Percentiles rank a stretch among this genome's conserved stretches.
Evolutionary conservation across 64 coral and sea anemone genomes (phyloP).

Genomic region (Pachyseris speciosa): DNA sequence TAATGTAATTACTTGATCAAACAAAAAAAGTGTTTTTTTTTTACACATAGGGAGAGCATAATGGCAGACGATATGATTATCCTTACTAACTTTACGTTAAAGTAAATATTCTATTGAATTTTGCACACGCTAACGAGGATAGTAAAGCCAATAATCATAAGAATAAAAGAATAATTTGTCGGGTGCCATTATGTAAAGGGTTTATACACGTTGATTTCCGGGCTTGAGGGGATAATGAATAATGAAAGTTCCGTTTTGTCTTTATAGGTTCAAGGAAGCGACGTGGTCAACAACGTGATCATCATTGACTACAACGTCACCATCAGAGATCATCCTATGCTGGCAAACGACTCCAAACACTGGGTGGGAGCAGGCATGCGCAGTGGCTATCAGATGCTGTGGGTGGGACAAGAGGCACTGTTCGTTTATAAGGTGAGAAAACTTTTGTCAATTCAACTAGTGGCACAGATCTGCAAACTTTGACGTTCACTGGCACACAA

Average conservation of each 20-base stretch:
- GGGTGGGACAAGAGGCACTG: conserved; percentile 91
- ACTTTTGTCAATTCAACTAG: not conserved
- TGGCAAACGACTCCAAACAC: conserved; percentile 84
- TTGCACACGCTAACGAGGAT: no score
- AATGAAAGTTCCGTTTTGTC: not conserved
- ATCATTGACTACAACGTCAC: conserved; percentile 79
- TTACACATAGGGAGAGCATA: no score
- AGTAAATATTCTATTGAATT: no score
- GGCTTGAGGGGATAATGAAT: not conserved
- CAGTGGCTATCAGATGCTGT: conserved; percentile 91
- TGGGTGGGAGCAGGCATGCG: conserved; percentile 95
- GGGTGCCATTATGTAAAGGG: no score
- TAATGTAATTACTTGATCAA: no score
- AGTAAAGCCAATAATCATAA: no score
- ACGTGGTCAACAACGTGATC: conserved; percentile 45
- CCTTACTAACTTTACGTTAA: no score
- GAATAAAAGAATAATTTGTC: no score
- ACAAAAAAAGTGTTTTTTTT: no score
- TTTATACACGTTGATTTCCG: no score
- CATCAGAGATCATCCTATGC: conserved; percentile 71
- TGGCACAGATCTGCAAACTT: not conserved
- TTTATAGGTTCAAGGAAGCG: not conserved
- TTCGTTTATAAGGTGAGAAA: conserved; percentile 73
- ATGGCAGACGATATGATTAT: no score
- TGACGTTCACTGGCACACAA: no score